Percentiles rank a stretch among this genome's conserved stretches.
phyloP scores from a whole-genome alignment of 2,113 vertebrate species.

The Alosa alosa region DNA sequence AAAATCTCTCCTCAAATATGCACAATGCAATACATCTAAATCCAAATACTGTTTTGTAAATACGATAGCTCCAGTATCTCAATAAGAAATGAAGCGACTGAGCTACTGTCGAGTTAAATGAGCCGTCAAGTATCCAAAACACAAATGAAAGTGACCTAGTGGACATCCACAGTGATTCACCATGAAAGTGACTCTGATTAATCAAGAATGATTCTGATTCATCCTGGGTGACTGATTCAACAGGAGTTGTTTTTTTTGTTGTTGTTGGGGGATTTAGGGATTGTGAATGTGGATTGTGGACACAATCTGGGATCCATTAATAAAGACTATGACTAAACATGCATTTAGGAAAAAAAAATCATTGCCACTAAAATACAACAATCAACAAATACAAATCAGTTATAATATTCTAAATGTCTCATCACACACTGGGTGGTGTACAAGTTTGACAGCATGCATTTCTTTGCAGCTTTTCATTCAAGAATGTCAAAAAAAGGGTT shows the following conservation, averaged over 20 bases:
- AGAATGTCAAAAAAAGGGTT: neutral
- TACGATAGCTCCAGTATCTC: too few species aligned
- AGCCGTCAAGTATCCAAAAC: neutral
- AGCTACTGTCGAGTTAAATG: neutral
- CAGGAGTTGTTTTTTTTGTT: too few species aligned
- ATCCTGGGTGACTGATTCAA: too few species aligned
- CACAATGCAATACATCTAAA: conserved; percentile 20
- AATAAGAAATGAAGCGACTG: neutral
- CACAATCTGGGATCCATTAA: neutral
- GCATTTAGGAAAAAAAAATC: neutral
- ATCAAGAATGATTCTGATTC: too few species aligned
- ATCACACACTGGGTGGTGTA: neutral
- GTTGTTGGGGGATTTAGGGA: too few species aligned
- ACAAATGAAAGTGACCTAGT: neutral
- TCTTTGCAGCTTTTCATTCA: neutral
- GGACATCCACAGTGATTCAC: too few species aligned
- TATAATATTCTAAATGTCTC: neutral
- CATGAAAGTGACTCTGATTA: too few species aligned
- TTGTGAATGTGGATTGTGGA: neutral
- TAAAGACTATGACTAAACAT: neutral
- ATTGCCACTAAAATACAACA: neutral
- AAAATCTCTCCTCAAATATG: conserved; percentile 51
- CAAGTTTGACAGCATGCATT: neutral
- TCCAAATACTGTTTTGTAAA: conserved; percentile 1
- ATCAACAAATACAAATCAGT: neutral